Percentiles rank a stretch among this genome's conserved stretches.
phyloP scores from a whole-genome alignment of 2,113 vertebrate species.

The Lophura nycthemera region DNA sequence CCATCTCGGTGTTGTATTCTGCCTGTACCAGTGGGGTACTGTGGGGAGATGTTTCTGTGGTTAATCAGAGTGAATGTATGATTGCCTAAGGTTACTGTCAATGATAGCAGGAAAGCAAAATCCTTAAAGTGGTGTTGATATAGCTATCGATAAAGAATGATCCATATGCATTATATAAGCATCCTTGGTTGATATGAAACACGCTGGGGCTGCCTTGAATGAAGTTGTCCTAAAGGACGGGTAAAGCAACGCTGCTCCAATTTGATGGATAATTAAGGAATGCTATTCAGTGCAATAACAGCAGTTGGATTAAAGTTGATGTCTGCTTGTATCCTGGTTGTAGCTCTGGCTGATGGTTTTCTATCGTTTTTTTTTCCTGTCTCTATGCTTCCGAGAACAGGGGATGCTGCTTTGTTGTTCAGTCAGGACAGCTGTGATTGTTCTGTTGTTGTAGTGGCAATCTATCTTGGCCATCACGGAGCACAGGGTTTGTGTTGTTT shows the following conservation, averaged over 20 bases:
- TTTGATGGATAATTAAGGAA: not conserved
- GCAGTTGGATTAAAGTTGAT: not conserved
- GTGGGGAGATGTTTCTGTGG: fast-evolving
- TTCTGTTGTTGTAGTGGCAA: not conserved
- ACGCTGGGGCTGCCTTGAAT: not conserved
- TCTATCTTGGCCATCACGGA: fast-evolving
- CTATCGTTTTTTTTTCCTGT: not conserved
- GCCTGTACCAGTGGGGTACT: not conserved
- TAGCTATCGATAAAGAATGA: not conserved
- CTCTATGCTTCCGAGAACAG: not conserved
- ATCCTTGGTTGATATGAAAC: not conserved
- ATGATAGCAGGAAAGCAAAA: not conserved
- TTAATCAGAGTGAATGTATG: not conserved
- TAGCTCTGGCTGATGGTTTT: not conserved
- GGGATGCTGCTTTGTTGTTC: not conserved
- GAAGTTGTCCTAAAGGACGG: not conserved
- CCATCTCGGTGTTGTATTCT: not conserved
- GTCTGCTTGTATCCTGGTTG: not conserved
- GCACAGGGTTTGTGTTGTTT: not conserved
- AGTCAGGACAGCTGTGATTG: not conserved
- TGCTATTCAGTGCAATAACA: not conserved
- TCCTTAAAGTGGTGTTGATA: not conserved
- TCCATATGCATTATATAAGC: not conserved
- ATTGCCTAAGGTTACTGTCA: not conserved
- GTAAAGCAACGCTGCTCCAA: not conserved